Base-by-base conservation (phyloP, 2,797 vertebrate species). In the Epinephelus awoara region DNA sequence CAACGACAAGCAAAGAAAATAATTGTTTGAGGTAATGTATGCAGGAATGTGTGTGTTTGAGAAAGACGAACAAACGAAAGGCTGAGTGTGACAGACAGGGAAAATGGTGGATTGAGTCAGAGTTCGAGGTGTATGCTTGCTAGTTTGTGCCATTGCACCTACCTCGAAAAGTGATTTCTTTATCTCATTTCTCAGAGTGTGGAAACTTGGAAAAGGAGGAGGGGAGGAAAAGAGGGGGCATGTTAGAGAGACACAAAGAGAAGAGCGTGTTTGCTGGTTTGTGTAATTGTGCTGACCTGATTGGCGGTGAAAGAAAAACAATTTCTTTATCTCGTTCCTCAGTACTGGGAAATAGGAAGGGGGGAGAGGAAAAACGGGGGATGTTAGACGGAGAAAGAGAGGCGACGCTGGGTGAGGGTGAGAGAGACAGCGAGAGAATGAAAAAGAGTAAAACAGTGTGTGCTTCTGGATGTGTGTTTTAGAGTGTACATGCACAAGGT, bases 211-310 rank as follows among this genome's bases (percentile, higher is more conserved):
- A 55, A 61, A 54, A 42, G 54, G 9, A 66, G 66, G 47, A 42
- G 9, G 40, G 14, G 18, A 46, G 27, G n/a, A n/a, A 29, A 19
- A 76, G 57, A 75, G 59, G 29, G 27, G 55, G 29, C 2, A 21
- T 18, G 75, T 52, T 50, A 58, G 77, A 65, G 55, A 69, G 74
- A 73, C 61, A 77, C 49, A 85, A 59, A 85, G 21, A 64, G 65
- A 72, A 56, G 50, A 67, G 67, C 0, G 3, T 70, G 82, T 72
- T 88, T 73, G 80, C 76, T 47, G 72, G 69, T 83, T 87, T 90
- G 72, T 90, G 85, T 72, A 85, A 85, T 83, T 88, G 83, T 29
- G 34, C 29, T 54, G 54, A 72, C 67, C 42, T 85, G 90, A 90
- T 85, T 86, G 83, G 75, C 15, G 27, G 79, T 34, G 64, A 80